Conservation (phyloP, 1,140 invertebrate genomes). For the Neodiprion virginianus region DNA sequence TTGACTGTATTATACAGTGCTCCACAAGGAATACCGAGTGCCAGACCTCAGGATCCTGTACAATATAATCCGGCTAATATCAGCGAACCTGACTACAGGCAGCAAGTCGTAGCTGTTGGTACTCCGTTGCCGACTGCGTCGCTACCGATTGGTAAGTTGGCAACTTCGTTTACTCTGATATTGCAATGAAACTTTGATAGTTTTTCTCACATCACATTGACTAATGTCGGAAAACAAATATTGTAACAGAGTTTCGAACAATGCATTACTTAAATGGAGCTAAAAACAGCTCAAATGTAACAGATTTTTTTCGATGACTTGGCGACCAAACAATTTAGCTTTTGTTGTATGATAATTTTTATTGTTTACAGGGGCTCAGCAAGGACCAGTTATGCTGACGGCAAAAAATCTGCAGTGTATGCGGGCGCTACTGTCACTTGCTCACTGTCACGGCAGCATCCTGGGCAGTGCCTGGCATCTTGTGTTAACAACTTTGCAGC, state of each 20-base stretch:
- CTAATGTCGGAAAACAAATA: background rate
- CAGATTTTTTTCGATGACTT: too few relatives aligned
- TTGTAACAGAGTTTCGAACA: too few relatives aligned
- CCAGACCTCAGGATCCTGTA: conserved; percentile 47
- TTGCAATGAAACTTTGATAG: conserved; percentile 3
- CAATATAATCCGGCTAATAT: conserved; percentile 64
- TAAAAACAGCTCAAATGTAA: too few relatives aligned
- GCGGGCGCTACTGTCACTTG: conserved; percentile 86
- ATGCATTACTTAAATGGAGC: too few relatives aligned
- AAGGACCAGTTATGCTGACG: conserved; percentile 97
- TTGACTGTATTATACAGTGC: conserved; percentile 81
- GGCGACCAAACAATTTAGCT: background rate
- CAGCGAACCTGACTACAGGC: conserved; percentile 72
- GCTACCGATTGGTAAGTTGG: conserved; percentile 68
- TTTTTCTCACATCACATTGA: background rate
- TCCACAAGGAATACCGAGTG: conserved; percentile 60
- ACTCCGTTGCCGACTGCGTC: conserved; percentile 88
- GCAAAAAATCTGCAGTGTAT: conserved; percentile 98
- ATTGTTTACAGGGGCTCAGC: conserved; percentile 69
- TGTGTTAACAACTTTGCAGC: conserved; percentile 93
- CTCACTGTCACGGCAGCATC: conserved; percentile 91
- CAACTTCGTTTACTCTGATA: background rate
- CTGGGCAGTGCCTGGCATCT: conserved; percentile 95
- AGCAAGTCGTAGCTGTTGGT: conserved; percentile 94
- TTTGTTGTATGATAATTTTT: background rate